phyloP scores from a whole-genome alignment of 2,113 vertebrate species.

The Sclerurus mexicanus region DNA sequence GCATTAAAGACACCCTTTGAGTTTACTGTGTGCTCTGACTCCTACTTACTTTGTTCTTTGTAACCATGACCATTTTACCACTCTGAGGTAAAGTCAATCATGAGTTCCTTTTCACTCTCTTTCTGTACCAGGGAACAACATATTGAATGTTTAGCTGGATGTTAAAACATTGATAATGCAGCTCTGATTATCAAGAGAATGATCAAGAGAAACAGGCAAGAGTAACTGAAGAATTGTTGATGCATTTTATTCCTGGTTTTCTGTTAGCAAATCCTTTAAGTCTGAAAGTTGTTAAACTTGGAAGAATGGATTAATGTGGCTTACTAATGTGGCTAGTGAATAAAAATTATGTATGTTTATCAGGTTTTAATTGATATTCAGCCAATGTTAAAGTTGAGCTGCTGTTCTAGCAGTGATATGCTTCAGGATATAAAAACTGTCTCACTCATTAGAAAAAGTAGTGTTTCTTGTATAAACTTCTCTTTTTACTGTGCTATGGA shows the following conservation, averaged over 20 bases:
- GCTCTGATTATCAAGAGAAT: neutral
- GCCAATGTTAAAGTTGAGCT: neutral
- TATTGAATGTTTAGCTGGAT: neutral
- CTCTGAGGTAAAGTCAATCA: neutral
- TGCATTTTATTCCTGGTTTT: neutral
- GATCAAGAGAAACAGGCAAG: neutral
- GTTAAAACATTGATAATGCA: neutral
- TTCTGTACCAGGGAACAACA: neutral
- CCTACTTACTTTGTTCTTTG: neutral
- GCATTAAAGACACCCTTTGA: neutral
- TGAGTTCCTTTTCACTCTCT: neutral
- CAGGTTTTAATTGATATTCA: neutral
- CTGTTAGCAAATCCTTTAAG: neutral
- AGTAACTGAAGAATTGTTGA: neutral
- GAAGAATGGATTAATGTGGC: neutral
- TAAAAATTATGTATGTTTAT: neutral
- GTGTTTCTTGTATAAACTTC: neutral
- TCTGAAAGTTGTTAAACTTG: neutral
- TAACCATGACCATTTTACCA: fast-evolving
- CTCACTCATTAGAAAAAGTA: neutral
- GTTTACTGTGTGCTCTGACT: neutral
- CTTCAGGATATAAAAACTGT: neutral
- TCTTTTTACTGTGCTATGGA: neutral
- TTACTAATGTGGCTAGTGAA: neutral
- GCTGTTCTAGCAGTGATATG: neutral